Evolutionary conservation across 1,140 invertebrate species (phyloP), one percentile per base, ranked within the genome.

Genomic region (Oppia nitens): DNA sequence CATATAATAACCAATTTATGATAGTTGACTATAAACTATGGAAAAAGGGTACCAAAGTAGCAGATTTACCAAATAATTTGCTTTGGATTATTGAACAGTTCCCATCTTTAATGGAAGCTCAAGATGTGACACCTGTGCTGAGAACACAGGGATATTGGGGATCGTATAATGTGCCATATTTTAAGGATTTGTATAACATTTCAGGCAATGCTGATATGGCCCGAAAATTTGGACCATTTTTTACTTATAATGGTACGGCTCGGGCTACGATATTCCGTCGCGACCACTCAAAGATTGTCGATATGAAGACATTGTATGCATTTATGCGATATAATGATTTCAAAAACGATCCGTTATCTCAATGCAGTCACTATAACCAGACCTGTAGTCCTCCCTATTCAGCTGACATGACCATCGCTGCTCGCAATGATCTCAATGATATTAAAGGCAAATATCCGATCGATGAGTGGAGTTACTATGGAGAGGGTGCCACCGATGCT

Each of bases 1-100:
- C 71, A 9, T 73, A 73, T 53, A 73, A 73, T 60, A 73, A 73
- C 60, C 70, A 73, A 62, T 73, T 71, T 52, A 73, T 73, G 70
- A 58, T 72, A 6, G 53, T 73, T 21, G 71, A 72, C 54, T 62
- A 71, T 57, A 71, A 70, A 29, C 64, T 68, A 55, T 65, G 71
- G 21, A 50, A 65, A 12, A 62, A 66, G 32, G 53, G 58, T 3
- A 61, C 50, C 25, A 17, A 23, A 27, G 9, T 27, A 20, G 6
- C 23, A 24, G 53, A 21, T 6, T 9, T 55, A 61, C 48, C 2
- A 17, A 23, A 49, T 50, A n/a, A 61, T 69, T 65, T 70, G n/a
- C 62, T 73, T 25, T 72, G 67, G 66, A 67, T 73, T 26, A 65
- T 71, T 14, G 71, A 73, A 62, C 71, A 72, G 62, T 71, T 71